Evolutionary conservation across 2,888 invertebrate genomes (phyloP), one percentile per base, ranked within the genome.

Genomic region (Cantharis lateralis): DNA sequence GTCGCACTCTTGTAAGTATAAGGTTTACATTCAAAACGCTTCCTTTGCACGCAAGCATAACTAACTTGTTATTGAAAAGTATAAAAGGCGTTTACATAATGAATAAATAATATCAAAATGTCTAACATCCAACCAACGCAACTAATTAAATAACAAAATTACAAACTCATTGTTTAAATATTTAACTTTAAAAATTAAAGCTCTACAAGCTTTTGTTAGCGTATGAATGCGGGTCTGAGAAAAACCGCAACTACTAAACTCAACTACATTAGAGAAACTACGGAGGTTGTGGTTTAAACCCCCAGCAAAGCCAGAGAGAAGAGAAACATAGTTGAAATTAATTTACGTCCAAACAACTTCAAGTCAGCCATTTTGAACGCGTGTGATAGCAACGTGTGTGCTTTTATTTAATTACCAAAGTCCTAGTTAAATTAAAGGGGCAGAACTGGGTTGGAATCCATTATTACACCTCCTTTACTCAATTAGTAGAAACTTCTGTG

Each of bases 391-490:
- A 84, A 84, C 85, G 86, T 86, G 86, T 82, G 82, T 86, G 85
- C 84, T 84, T 85, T 86, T 87, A 87, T 87, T 87, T 87, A 87
- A 87, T 87, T 87, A 87, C 87, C 85, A 84, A 84, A 85, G 85
- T 86, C 85, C 85, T 86, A 83, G 86, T 85, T 86, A 87, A 87
- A 87, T 87, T 87, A 87, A 85, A 84, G 85, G 86, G 87, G 87
- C 86, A 84, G 86, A 85, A 84, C 86, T 84, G 86, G 86, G 86
- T 82, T 82, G 85, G 84, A 84, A 84, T 84, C 86, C 85, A 85
- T 86, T 85, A 86, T 86, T 85, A 85, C 84, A 84, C 84, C 83
- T 84, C 86, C 84, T 83, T 83, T 84, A 85, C 84, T 85, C 84
- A 86, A 86, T 85, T 86, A 84, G 84, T 84, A 85, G 85, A 85